phyloP scores from a whole-genome alignment of 92 coral and sea anemone genomes.

The Plumapathes pennacea region DNA sequence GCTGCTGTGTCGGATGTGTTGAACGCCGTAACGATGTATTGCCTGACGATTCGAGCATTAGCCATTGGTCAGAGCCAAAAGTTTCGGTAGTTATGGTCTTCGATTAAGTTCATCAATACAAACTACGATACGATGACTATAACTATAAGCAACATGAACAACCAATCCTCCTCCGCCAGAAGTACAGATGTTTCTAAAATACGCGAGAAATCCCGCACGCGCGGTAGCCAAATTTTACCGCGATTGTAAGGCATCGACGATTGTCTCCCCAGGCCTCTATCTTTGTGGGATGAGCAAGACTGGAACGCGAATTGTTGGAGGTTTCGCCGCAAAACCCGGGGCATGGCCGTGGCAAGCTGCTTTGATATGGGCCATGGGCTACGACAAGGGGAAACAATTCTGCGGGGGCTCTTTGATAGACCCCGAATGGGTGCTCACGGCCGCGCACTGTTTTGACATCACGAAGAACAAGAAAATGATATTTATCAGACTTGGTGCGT shows the following conservation, averaged over 20 bases:
- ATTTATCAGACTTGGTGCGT: conserved; percentile 53
- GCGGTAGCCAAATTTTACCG: too few relatives aligned
- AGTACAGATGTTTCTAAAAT: too few relatives aligned
- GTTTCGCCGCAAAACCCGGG: conserved; percentile 75
- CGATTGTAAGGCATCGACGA: neutral
- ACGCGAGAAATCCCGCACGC: too few relatives aligned
- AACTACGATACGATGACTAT: too few relatives aligned
- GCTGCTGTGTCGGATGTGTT: too few relatives aligned
- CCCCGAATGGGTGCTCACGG: conserved; percentile 74
- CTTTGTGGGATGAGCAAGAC: conserved; percentile 73
- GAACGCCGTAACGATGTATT: too few relatives aligned
- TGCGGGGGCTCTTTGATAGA: conserved; percentile 76
- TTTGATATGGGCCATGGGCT: conserved; percentile 68
- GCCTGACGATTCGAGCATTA: too few relatives aligned
- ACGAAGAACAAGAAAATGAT: conserved; percentile 62
- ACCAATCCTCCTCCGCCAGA: too few relatives aligned
- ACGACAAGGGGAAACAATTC: conserved; percentile 67
- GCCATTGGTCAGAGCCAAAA: too few relatives aligned
- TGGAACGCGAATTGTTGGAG: conserved; percentile 77
- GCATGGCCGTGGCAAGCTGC: conserved; percentile 88
- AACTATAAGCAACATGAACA: too few relatives aligned
- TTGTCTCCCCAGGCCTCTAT: conserved; percentile 30
- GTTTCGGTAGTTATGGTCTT: too few relatives aligned
- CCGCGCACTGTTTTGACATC: conserved; percentile 82
- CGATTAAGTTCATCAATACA: too few relatives aligned